Conservation (phyloP, 2,888 invertebrate genomes). For the Apodemia mormo region DNA sequence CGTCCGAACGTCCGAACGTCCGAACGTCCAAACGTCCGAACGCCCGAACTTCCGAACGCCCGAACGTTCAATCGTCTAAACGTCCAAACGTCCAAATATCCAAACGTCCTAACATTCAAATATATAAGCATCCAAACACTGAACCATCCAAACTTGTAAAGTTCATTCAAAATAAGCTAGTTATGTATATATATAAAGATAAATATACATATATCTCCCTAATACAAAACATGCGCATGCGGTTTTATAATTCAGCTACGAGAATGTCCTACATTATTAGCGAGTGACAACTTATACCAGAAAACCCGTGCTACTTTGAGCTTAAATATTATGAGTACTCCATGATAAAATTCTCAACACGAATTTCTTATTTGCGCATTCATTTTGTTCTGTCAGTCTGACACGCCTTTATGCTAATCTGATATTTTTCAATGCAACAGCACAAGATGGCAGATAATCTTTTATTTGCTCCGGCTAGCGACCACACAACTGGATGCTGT, state of each 20-base stretch:
- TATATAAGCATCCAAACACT: no score
- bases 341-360: background rate
- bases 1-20: no score
- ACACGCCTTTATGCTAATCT: conserved; percentile 32
- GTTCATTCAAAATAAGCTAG: no score
- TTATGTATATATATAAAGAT: no score
- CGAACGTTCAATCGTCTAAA: no score
- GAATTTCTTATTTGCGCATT: conserved; percentile 26
- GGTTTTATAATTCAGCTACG: background rate
- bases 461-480: conserved; percentile 7
- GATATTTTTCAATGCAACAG: conserved; percentile 21
- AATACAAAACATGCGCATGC: background rate
- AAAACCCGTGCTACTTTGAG: background rate
- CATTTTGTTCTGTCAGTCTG: conserved; percentile 30
- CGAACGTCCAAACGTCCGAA: no score
- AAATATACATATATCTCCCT: no score
- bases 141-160: no score
- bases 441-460: conserved; percentile 19
- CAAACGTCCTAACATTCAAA: no score
- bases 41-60: no score
- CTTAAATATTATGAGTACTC: background rate
- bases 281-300: background rate
- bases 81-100: no score
- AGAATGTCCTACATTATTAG: background rate
- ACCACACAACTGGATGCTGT: background rate